Percentiles rank a stretch among this genome's conserved stretches.
These are phyloP conservation scores for Mesocricetus auratus DNA, from an alignment of 2,113 vertebrate species.

Conservation along the genomic window DNA sequence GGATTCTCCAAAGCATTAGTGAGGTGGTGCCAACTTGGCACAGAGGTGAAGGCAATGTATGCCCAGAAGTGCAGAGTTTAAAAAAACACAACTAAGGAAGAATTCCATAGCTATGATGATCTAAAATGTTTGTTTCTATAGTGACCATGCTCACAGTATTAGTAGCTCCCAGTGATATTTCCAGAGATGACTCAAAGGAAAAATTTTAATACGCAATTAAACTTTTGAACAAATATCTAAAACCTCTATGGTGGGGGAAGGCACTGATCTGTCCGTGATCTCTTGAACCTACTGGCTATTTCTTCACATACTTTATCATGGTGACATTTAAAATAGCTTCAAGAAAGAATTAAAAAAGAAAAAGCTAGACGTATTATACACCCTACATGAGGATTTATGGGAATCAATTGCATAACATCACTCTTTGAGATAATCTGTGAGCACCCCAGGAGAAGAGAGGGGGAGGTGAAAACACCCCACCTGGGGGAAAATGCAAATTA, in stretches of 20 bases:
- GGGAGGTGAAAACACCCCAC: slow-evolving; percentile 54
- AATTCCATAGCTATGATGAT: slow-evolving; percentile 1
- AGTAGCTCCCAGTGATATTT: slow-evolving; percentile 5
- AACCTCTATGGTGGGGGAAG: background rate
- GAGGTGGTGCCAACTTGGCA: background rate
- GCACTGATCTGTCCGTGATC: background rate
- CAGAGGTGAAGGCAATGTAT: background rate
- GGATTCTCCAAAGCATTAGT: background rate
- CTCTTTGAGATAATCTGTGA: slow-evolving; percentile 75
- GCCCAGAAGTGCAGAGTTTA: background rate
- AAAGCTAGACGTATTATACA: slow-evolving; percentile 51
- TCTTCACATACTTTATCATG: slow-evolving; percentile 33
- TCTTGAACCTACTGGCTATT: slow-evolving; percentile 41
- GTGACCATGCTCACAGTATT: background rate
- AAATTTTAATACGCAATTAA: slow-evolving; percentile 65
- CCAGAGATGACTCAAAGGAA: slow-evolving; percentile 27
- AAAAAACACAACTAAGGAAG: slow-evolving; percentile 6
- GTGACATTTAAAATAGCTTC: slow-evolving; percentile 74
- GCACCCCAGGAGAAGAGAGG: slow-evolving; percentile 68
- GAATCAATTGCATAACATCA: slow-evolving; percentile 72
- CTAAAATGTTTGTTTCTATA: slow-evolving; percentile 64
- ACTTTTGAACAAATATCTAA: slow-evolving; percentile 59
- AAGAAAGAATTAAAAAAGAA: slow-evolving; percentile 48
- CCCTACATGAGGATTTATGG: slow-evolving; percentile 67
- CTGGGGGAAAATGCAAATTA: slow-evolving; percentile 81